phyloP scores from a whole-genome alignment of 2,797 vertebrate species.

The Platalea minor region DNA sequence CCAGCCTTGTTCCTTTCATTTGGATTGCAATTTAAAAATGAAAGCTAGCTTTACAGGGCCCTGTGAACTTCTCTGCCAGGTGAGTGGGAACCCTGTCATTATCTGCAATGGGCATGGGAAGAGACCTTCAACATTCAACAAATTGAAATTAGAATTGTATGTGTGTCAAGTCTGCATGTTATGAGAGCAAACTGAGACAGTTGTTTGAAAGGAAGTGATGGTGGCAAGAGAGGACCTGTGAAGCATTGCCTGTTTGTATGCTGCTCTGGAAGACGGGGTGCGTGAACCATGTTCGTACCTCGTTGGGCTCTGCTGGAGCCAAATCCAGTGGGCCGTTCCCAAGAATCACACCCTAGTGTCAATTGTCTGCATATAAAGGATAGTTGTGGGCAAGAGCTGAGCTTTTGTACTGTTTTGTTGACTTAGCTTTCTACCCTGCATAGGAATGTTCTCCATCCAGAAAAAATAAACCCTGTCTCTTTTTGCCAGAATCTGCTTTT shows the following conservation, averaged over 20 bases:
- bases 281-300: neutral
- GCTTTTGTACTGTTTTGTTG: conserved; percentile 49
- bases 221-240: neutral
- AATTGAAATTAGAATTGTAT: neutral
- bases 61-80: neutral
- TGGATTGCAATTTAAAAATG: neutral
- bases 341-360: conserved; percentile 43
- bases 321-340: neutral
- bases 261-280: neutral
- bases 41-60: neutral
- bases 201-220: neutral
- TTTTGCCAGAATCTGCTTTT: conserved; percentile 21
- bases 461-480: conserved; percentile 24
- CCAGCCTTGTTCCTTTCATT: neutral
- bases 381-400: conserved; percentile 13
- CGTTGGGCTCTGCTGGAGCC: neutral
- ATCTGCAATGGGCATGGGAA: neutral
- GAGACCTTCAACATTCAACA: neutral
- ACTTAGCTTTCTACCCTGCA: conserved; percentile 47
- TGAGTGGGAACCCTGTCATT: neutral
- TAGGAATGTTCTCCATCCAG: conserved; percentile 52
- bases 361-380: conserved; percentile 10
- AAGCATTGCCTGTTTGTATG: neutral
- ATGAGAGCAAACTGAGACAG: neutral
- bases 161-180: neutral